Base-by-base conservation (phyloP, 2,888 invertebrate genomes). In the Pollenia griseotomentosa region DNA sequence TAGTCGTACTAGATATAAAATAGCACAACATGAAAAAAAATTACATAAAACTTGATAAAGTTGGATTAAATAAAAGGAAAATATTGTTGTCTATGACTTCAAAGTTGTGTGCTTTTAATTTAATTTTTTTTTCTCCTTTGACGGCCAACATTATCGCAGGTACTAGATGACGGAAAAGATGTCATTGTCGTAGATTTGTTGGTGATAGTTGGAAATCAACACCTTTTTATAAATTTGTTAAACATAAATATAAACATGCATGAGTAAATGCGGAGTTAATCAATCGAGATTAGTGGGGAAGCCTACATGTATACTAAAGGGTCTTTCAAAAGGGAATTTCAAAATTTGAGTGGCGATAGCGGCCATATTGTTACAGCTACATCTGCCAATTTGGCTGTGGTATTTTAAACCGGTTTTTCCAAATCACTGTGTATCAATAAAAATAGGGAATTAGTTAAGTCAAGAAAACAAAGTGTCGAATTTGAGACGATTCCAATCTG, bases 121-220 rank as follows among this genome's bases (percentile, higher is more conserved):
- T 12, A 6, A 5, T 66, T 23, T 48, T 46, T 33, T 70, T 33
- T n/a, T 61, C 44, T 40, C 23, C 53, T 70, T 70, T 77, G 63
- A 55, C 70, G 75, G 40, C 53, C 63, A 70, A 55, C 42, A 55
- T 48, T 53, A 55, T 61, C 48, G 70, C 53, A 46, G 61, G 61
- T 51, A 63, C 19, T 19, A 46, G n/a, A 46, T 77, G 70, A 55
- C 61, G 83, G 75, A 77, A 82, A 77, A 77, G 75, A 83, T 77
- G 75, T 83, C 75, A 70, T 75, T 83, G 53, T 55, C 70, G 40
- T 53, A 48, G 55, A 83, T 57, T 61, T 55, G 40, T 48, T 83
- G 77, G 46, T 63, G 83, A 83, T 77, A 55, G 70, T 63, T 63
- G 61, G 55, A 63, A 63, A 63, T 77, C 70, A 83, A 77, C 83